Percentiles rank a stretch among this genome's conserved stretches.
Conservation (phyloP, 2,797 vertebrate genomes). For the Pseudocheirus occidentalis region DNA sequence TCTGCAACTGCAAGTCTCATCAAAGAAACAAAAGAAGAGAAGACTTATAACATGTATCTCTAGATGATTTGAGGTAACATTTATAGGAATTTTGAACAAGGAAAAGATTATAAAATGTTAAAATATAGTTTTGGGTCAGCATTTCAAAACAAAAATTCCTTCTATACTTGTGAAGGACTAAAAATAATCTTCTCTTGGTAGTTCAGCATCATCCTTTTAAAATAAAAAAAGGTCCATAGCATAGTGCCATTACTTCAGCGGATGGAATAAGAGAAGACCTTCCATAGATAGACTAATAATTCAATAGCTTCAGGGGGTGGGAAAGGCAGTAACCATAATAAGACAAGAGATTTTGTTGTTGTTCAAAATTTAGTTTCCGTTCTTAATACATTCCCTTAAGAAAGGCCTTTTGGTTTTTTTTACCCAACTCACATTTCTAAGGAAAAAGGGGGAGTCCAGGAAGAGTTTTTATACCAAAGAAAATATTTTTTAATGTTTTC, state of each 20-base stretch:
- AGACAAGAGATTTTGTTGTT: not conserved
- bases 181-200: not conserved
- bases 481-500: not conserved
- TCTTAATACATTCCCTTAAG: not conserved
- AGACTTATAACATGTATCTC: not conserved
- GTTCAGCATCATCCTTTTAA: not conserved
- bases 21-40: not conserved
- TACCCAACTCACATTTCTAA: not conserved
- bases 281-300: not conserved
- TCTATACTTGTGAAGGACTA: not conserved
- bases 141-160: not conserved
- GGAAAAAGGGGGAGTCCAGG: not conserved
- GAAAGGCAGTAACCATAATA: not conserved
- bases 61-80: not conserved
- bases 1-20: not conserved
- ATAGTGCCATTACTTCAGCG: not conserved
- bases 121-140: no score
- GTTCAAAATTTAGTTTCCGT: not conserved
- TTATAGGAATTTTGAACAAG: not conserved
- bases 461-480: not conserved
- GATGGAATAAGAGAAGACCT: not conserved
- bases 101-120: not conserved
- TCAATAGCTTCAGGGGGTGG: not conserved
- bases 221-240: not conserved
- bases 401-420: not conserved